These are phyloP conservation scores for Alectura lathami DNA, from an alignment of 2,113 vertebrate genomes.

Conservation along the genomic window DNA sequence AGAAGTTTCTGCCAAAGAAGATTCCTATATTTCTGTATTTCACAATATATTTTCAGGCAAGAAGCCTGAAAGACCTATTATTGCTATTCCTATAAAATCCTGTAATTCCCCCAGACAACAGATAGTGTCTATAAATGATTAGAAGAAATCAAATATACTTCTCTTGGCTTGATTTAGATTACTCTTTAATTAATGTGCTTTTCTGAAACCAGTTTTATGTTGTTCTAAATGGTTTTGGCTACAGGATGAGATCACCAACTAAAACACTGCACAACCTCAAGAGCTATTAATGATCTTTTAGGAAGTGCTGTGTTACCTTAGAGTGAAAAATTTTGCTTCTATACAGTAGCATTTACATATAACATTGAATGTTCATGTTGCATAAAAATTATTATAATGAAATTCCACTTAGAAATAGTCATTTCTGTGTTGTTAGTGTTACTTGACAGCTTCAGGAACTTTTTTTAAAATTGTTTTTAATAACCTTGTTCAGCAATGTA, in stretches of 20 bases:
- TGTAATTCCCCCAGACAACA: neutral
- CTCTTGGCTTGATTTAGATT: slow-evolving; percentile 49
- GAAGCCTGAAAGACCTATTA: neutral
- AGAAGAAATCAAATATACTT: slow-evolving; percentile 65
- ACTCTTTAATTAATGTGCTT: slow-evolving; percentile 67
- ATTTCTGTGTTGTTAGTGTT: neutral
- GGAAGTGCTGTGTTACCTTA: neutral
- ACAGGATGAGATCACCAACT: slow-evolving; percentile 40
- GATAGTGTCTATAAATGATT: slow-evolving; percentile 22
- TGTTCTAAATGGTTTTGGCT: slow-evolving; percentile 62
- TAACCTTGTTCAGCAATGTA: neutral
- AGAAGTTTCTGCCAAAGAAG: neutral
- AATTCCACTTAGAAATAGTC: neutral
- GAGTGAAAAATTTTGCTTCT: slow-evolving; percentile 6
- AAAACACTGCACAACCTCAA: slow-evolving; percentile 6
- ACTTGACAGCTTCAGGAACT: neutral
- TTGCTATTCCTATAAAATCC: neutral
- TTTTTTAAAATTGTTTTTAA: neutral
- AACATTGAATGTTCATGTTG: neutral
- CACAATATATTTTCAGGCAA: neutral
- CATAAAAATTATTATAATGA: neutral
- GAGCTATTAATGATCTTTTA: slow-evolving; percentile 21
- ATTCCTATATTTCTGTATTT: neutral
- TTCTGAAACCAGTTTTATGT: slow-evolving; percentile 51
- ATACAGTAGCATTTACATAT: neutral